phyloP scores from a whole-genome alignment of 2,113 vertebrate genomes.

The Hydropotes inermis region DNA sequence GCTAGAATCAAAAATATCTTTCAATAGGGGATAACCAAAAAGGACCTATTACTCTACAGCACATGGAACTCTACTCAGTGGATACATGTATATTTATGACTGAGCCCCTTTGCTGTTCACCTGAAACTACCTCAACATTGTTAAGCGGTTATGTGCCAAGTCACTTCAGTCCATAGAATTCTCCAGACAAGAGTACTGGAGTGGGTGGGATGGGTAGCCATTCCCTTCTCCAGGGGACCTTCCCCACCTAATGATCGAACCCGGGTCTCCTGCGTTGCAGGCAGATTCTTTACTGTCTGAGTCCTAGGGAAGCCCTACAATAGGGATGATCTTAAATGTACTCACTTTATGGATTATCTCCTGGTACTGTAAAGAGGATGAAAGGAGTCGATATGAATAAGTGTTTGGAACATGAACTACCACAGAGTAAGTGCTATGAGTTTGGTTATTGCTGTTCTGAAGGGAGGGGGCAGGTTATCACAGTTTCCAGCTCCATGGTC shows the following conservation, averaged over 20 bases:
- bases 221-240: background rate
- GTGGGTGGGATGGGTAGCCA: background rate
- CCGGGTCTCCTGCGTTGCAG: background rate
- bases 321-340: background rate
- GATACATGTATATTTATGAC: background rate
- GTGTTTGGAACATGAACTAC: too few species aligned
- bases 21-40: background rate
- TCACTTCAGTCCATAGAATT: background rate
- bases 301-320: background rate
- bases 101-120: background rate
- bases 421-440: rapidly evolving
- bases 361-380: background rate
- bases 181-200: background rate
- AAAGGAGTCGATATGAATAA: rapidly evolving
- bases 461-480: too few species aligned
- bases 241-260: background rate
- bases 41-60: background rate
- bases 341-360: background rate
- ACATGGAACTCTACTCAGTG: background rate
- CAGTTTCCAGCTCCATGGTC: background rate
- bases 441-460: background rate
- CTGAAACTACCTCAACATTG: background rate
- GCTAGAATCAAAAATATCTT: background rate
- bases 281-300: background rate
- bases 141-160: background rate